A percentile compares a stretch with the other conserved stretches of the same genome.
phyloP scores from a whole-genome alignment of 2,797 vertebrate species.

The Oreonectes daqikongensis region DNA sequence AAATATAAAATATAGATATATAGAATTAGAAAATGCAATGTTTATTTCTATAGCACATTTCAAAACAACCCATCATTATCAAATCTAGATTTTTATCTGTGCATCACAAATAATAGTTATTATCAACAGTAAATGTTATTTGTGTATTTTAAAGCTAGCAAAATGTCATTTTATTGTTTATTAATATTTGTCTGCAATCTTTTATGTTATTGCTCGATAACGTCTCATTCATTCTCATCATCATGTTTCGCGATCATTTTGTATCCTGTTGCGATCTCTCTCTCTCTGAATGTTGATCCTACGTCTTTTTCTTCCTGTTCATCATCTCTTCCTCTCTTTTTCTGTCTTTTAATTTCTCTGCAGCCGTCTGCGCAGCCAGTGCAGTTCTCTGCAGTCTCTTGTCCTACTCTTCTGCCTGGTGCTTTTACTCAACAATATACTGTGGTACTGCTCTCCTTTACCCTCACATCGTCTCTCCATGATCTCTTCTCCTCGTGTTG shows the following conservation, averaged over 20 bases:
- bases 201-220: neutral
- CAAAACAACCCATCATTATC: too few relatives aligned
- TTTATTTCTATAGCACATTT: too few relatives aligned
- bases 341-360: neutral
- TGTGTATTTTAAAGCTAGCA: neutral
- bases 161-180: neutral
- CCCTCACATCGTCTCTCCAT: neutral
- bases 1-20: too few relatives aligned
- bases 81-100: too few relatives aligned
- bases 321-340: neutral
- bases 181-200: neutral
- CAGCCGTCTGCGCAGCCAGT: slow-evolving; percentile 6
- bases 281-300: too few relatives aligned
- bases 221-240: neutral
- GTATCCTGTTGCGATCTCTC: neutral
- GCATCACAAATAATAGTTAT: neutral
- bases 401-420: neutral
- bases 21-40: too few relatives aligned
- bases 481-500: neutral
- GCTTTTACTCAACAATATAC: neutral
- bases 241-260: neutral
- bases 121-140: neutral
- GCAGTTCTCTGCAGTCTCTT: slow-evolving; percentile 3
- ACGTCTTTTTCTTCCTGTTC: neutral
- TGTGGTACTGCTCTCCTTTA: neutral